These are phyloP conservation scores for Eueremaeus valkanovi DNA, from an alignment of 2,888 invertebrate species.

Conservation along the genomic window DNA sequence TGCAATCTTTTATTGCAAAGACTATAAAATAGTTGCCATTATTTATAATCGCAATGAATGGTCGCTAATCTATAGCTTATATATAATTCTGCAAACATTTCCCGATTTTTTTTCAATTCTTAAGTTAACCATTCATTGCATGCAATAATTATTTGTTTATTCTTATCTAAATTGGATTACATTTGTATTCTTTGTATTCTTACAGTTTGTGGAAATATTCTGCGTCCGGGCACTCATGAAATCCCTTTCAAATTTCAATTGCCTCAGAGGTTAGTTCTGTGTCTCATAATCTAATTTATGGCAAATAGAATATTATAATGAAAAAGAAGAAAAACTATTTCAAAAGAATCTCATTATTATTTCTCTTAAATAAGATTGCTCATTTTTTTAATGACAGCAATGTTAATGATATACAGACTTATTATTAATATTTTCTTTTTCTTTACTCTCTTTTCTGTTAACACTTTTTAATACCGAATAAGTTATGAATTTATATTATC, in stretches of 20 bases:
- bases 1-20: too few species aligned
- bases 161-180: neutral
- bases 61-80: too few species aligned
- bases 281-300: neutral
- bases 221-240: slow-evolving; percentile 53
- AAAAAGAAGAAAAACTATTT: neutral
- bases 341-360: neutral
- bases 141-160: neutral
- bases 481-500: too few species aligned
- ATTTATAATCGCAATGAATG: too few species aligned
- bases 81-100: too few species aligned
- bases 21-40: too few species aligned
- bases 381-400: too few species aligned
- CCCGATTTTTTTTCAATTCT: too few species aligned
- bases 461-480: too few species aligned
- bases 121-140: neutral
- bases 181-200: neutral
- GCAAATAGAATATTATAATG: neutral
- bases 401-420: too few species aligned
- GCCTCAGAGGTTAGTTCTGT: slow-evolving; percentile 52
- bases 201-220: slow-evolving; percentile 8
- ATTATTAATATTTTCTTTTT: too few species aligned
- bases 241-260: slow-evolving; percentile 55
- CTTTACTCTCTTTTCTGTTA: too few species aligned
- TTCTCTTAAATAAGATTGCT: neutral